Base-by-base conservation (phyloP, 2,888 invertebrate species). In the Steinernema scapterisci region DNA sequence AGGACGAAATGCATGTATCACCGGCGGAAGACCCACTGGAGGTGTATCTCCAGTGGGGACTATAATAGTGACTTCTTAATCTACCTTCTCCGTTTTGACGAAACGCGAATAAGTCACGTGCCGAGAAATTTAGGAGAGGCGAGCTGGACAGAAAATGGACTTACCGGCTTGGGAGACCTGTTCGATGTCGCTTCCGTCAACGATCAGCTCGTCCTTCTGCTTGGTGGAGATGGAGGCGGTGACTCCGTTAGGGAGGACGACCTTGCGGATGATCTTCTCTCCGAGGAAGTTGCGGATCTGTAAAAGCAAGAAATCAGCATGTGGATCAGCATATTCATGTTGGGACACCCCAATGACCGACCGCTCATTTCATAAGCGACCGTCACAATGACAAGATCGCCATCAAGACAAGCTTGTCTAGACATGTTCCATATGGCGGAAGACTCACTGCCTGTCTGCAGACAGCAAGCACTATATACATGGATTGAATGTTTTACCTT, bases 191-290 rank as follows among this genome's bases (percentile, higher is more conserved):
- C 94, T 95, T 88, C 99, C 99, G 91, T 97, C 94, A 78, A 99
- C 91, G 88, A 97, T 92, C 74, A 99, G 91, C 90, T 99, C 99
- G 88, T 99, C 99, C 90, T 99, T 99, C 89, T 94, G 94, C 88
- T 94, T 94, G 70, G 93, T 91, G 1, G 97, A 96, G 89, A 95
- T 94, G 74, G 92, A 90, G 72, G 97, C 95, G 3, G 93, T 94
- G 31, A 99, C 99, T 82, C 97, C 97, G 16, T 93, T 91, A 83
- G 94, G 93, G 96, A 99, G 97, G 88, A 92, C 92, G 70, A 99
- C 97, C 87, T 93, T 92, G 78, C 97, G 92, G 88, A 95, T 95
- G 90, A 92, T 95, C 89, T 99, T 99, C 89, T 99, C 99, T 43
- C 99, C 99, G 90, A 99, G 92, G 91, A 99, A 99, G 90, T 99